Evolutionary conservation across 2,888 invertebrate species (phyloP), one percentile per base, ranked within the genome.

Genomic region (Pterobdella sp.): DNA sequence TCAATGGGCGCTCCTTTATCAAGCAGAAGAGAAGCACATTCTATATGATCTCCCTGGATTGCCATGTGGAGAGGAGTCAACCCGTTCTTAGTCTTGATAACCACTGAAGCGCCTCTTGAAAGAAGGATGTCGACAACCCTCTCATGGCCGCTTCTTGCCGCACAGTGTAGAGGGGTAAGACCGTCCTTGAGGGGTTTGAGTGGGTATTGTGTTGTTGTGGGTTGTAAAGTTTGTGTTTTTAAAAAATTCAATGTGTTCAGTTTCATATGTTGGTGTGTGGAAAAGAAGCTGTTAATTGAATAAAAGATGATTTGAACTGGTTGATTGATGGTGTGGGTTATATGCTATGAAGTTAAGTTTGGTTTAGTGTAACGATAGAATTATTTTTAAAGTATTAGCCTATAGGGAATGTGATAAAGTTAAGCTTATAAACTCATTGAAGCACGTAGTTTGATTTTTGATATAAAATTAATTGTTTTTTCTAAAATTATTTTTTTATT

Each of bases 41-140:
- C 94, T 72, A 91, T 90, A 85, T 96, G 95, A 81, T 98, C 98
- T 97, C 98, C 99, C 86, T 99, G 97, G 73, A 95, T 93, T 75
- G 98, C 96, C 34, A 99, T 98, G 84, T 98, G 98, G 77, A 99
- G 87, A 0, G 97, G 97, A 76, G 94, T 94, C 78, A 98, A 97
- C 83, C 94, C 93, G 84, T 98, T 97, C 87, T 98, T 95, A 31
- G 98, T 98, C 77, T 94, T 90, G 82, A 92, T 97, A 86, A 98
- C 98, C 76, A 97, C 95, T 83, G 98, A 95, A 74, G 98, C 97
- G 72, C 95, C 95, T 84, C 93, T 92, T 78, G 94, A 92, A 76
- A 98, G 89, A 73, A 99, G 88, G 79, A 99, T 86, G 79, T 91
- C 89, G 76, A 94, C 98, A 73, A 99, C 94, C 77, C 92, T 90